Conservation (phyloP, 1,140 invertebrate species). For the Caenorhabditis inopinata region DNA sequence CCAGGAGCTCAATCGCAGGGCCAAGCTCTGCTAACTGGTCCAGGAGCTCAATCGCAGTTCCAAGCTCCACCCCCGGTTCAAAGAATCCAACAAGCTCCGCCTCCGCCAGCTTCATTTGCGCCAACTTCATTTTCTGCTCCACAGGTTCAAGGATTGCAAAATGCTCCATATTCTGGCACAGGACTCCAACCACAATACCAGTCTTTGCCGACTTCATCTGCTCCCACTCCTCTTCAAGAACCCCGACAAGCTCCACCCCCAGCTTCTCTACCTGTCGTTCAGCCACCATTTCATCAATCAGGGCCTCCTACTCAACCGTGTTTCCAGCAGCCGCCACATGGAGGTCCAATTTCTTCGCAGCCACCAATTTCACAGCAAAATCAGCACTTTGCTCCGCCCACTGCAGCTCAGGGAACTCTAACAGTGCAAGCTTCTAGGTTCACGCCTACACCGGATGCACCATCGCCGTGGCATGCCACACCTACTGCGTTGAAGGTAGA, state of each 20-base stretch:
- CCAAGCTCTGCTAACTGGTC: background rate
- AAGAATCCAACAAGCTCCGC: too few relatives aligned
- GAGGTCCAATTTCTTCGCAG: too few relatives aligned
- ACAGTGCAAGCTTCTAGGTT: background rate
- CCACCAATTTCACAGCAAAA: background rate
- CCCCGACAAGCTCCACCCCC: background rate
- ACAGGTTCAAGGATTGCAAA: too few relatives aligned
- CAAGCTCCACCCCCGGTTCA: too few relatives aligned
- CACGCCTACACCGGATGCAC: background rate
- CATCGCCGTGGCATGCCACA: conserved; percentile 1
- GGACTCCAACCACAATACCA: background rate
- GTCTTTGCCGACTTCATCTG: background rate
- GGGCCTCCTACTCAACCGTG: too few relatives aligned
- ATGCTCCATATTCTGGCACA: too few relatives aligned
- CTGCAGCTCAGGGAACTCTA: background rate
- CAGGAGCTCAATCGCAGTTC: too few relatives aligned
- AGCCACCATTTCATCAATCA: too few relatives aligned
- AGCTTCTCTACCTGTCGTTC: background rate
- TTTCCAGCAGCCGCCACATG: too few relatives aligned
- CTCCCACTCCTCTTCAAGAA: background rate
- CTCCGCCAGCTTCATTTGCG: too few relatives aligned
- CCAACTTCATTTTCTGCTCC: too few relatives aligned
- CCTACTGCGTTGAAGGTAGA: background rate
- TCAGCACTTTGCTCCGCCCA: background rate
- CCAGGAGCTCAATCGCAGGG: too few relatives aligned